Evolutionary conservation across 2,113 vertebrate species (phyloP), one percentile per base, ranked within the genome.

Genomic region (Enhydra lutris): DNA sequence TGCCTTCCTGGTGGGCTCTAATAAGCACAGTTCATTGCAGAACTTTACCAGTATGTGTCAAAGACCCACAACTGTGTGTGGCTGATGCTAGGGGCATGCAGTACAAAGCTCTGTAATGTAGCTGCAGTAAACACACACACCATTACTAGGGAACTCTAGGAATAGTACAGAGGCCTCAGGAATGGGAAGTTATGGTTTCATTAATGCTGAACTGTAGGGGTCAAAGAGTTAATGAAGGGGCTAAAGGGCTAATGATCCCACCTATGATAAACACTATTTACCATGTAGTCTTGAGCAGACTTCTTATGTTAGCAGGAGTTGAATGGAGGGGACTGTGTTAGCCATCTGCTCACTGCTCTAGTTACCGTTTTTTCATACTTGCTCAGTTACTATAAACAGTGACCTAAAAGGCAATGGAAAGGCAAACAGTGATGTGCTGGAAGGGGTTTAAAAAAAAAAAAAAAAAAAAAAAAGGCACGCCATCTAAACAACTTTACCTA

Each of bases 11-110:
- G 97, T 98, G 97, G 98, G 98, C 94, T 97, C 87, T 97, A 98
- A 98, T 98, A 98, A 98, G 97, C 98, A 97, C 95, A 96, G 97
- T 98, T 98, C 97, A 95, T 97, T 90, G 96, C 91, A 92, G 96
- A 97, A 84, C 93, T 93, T 97, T 92, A 74, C 91, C 92, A 97
- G 95, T 91, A 89, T 73, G 85, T 97, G 97, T 98, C 96, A 95
- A 74, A 98, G 97, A 95, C 97, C 95, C 97, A 89, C 94, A 93
- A 71, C 98, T 93, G 96, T 73, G 94, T 76, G n/a, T 67, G 91
- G 91, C 81, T 90, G 92, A 83, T 94, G 93, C 95, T 97, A 45
- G 91, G 91, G 97, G 95, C 98, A 85, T 55, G 92, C 82, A 63
- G 36, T 94, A 86, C 55, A 83, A 47, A 73, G 89, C 94, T 97